Evolutionary conservation across 1,140 invertebrate genomes (phyloP).

Genomic region (Chironomus striatipennis): DNA sequence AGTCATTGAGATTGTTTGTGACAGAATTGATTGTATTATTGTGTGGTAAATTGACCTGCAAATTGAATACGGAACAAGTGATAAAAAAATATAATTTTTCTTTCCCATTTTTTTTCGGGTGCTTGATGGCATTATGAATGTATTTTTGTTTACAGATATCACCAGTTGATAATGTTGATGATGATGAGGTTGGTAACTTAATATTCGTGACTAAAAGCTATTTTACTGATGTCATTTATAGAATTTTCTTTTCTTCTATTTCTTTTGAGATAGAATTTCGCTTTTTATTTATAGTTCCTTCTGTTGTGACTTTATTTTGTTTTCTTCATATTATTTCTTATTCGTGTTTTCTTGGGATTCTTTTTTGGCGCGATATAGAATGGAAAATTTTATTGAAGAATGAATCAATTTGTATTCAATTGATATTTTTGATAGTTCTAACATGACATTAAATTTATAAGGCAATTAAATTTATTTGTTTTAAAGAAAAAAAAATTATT

Average conservation of each 20-base stretch:
- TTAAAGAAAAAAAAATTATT: too few relatives aligned
- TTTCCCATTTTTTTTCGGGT: too few relatives aligned
- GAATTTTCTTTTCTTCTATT: too few relatives aligned
- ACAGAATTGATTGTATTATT: conserved; percentile 33
- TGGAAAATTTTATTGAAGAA: not conserved
- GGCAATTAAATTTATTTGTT: too few relatives aligned
- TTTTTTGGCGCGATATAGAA: not conserved
- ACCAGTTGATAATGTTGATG: conserved; percentile 16
- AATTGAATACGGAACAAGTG: not conserved
- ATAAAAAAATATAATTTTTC: not conserved
- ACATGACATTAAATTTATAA: too few relatives aligned
- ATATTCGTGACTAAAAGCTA: conserved; percentile 5
- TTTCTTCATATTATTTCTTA: too few relatives aligned
- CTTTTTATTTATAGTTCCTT: too few relatives aligned
- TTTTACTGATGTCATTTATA: not conserved
- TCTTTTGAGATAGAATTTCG: too few relatives aligned
- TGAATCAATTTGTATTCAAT: too few relatives aligned
- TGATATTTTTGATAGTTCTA: too few relatives aligned
- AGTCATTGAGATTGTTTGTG: conserved; percentile 40
- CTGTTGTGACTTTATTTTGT: too few relatives aligned
- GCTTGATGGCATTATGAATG: too few relatives aligned
- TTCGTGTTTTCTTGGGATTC: not conserved
- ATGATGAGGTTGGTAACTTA: conserved; percentile 8
- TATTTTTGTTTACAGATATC: not conserved
- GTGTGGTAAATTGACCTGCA: conserved; percentile 38